These are phyloP conservation scores for Amyelois transitella DNA, from an alignment of 1,140 invertebrate genomes.

Conservation along the genomic window DNA sequence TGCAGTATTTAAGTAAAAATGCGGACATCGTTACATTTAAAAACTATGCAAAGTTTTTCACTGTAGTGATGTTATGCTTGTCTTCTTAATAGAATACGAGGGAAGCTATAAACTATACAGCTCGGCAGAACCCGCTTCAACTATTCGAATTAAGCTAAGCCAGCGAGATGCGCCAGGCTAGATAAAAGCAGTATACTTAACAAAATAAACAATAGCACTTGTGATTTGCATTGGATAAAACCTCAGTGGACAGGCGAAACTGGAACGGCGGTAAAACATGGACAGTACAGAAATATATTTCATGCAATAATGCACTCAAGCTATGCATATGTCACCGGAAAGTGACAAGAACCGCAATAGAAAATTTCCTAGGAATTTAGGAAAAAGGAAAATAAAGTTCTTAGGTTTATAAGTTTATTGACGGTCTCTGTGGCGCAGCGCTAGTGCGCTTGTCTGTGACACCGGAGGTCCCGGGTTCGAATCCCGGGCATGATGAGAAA, in stretches of 20 bases:
- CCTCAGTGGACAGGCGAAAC: slow-evolving; percentile 18
- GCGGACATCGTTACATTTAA: background rate
- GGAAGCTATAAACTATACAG: background rate
- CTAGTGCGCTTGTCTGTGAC: too few relatives aligned
- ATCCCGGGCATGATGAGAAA: too few relatives aligned
- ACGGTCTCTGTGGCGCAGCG: too few relatives aligned
- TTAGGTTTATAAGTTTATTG: too few relatives aligned
- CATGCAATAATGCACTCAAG: too few relatives aligned
- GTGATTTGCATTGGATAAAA: slow-evolving; percentile 32
- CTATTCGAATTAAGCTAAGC: background rate
- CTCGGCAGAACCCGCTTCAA: background rate
- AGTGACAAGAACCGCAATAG: too few relatives aligned
- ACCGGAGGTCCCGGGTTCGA: too few relatives aligned
- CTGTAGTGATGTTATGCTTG: background rate
- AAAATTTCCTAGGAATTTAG: too few relatives aligned
- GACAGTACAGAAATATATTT: background rate
- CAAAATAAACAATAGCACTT: slow-evolving; percentile 13
- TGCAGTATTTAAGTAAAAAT: background rate
- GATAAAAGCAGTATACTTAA: slow-evolving; percentile 1
- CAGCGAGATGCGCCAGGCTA: background rate
- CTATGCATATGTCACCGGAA: too few relatives aligned
- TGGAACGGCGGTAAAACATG: slow-evolving; percentile 2
- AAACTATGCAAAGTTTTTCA: background rate
- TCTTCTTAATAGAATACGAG: background rate
- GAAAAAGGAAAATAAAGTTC: too few relatives aligned